Evolutionary conservation across 2,113 vertebrate species (phyloP).

Genomic region (Trogon melanurus): DNA sequence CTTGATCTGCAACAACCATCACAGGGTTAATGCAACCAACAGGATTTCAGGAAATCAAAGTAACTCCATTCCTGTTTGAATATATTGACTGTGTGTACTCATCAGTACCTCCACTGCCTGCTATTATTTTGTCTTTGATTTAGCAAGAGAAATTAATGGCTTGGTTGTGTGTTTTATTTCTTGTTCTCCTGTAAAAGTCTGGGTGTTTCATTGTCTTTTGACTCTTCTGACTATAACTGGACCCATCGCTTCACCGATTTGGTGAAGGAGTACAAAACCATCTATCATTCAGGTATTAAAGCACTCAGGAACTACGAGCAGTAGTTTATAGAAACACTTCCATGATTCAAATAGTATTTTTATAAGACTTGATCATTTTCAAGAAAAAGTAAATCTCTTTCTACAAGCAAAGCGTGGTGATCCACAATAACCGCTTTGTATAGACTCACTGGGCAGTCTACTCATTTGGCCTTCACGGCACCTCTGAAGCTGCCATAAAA

Average conservation of each 20-base stretch:
- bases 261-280: background rate
- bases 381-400: background rate
- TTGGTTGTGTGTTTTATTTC: background rate
- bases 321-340: background rate
- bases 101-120: background rate
- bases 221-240: background rate
- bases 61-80: background rate
- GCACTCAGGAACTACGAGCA: background rate
- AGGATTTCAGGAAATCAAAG: background rate
- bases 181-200: background rate
- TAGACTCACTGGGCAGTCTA: background rate
- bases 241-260: background rate
- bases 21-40: background rate
- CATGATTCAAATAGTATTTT: background rate
- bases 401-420: background rate
- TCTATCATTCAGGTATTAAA: background rate
- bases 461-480: background rate
- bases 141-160: background rate
- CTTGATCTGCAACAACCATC: background rate
- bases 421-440: background rate
- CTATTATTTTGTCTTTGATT: background rate
- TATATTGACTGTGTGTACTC: background rate
- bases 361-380: background rate
- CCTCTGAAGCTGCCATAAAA: background rate
- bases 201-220: background rate